These are phyloP conservation scores for Manduca sexta DNA, from an alignment of 1,140 invertebrate genomes.

Conservation along the genomic window DNA sequence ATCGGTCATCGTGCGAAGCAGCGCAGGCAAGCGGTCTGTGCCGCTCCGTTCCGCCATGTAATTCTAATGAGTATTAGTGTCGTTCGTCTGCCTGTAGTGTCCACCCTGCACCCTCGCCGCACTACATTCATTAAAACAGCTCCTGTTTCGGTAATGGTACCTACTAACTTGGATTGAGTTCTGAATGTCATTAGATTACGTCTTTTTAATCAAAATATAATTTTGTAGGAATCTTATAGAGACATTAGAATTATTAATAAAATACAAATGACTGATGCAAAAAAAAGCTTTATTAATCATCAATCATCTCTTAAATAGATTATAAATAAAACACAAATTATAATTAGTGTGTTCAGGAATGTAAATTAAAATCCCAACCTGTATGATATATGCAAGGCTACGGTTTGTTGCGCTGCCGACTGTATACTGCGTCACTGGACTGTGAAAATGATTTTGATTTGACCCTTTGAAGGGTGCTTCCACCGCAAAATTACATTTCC, in stretches of 20 bases:
- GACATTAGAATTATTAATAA: too few species aligned
- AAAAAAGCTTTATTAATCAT: too few species aligned
- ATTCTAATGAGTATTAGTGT: conserved; percentile 72
- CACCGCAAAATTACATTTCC: conserved; percentile 68
- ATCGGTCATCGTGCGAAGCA: conserved; percentile 10
- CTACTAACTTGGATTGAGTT: too few species aligned
- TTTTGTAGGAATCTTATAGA: too few species aligned
- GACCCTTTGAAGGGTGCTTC: conserved; percentile 63
- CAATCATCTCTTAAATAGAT: too few species aligned
- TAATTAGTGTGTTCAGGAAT: too few species aligned
- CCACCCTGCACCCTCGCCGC: conserved; percentile 8
- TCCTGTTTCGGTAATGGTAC: conserved; percentile 15
- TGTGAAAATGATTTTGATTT: conserved; percentile 73
- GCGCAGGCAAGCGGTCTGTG: conserved; percentile 11
- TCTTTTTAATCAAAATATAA: too few species aligned
- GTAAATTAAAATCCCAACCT: neutral
- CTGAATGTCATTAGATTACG: too few species aligned
- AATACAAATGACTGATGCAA: too few species aligned
- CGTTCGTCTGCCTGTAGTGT: conserved; percentile 39
- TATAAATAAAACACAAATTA: too few species aligned
- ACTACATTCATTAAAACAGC: conserved; percentile 6
- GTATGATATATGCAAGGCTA: neutral
- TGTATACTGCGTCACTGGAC: conserved; percentile 58
- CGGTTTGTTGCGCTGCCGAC: conserved; percentile 15
- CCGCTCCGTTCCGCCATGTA: conserved; percentile 59